These are phyloP conservation scores for Florisuga fusca DNA, from an alignment of 2,797 vertebrate species.

Conservation along the genomic window DNA sequence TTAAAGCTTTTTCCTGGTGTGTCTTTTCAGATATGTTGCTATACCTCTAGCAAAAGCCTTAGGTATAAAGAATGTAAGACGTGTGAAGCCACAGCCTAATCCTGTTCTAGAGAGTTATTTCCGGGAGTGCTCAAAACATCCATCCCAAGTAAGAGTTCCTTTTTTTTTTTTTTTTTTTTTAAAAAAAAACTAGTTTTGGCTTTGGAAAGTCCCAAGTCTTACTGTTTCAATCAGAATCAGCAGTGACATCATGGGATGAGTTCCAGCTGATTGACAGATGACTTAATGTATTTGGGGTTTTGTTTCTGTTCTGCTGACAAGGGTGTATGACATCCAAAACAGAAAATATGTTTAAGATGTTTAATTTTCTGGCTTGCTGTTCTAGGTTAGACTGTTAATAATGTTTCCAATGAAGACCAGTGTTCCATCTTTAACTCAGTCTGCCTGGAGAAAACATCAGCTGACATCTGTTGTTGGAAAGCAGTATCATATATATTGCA, in stretches of 20 bases:
- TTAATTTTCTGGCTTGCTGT: slow-evolving; percentile 32
- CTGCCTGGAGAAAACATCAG: slow-evolving; percentile 28
- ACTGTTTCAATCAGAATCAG: slow-evolving; percentile 41
- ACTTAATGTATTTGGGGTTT: slow-evolving; percentile 56
- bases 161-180: not conserved
- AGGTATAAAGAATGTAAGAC: slow-evolving; percentile 83
- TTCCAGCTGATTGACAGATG: slow-evolving; percentile 58
- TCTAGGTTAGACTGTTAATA: slow-evolving; percentile 16
- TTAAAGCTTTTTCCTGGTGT: not conserved
- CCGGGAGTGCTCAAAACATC: slow-evolving; percentile 79
- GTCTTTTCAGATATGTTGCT: slow-evolving; percentile 86
- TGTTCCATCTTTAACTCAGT: slow-evolving; percentile 45
- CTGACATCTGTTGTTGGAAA: slow-evolving; percentile 46
- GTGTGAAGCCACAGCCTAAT: slow-evolving; percentile 80
- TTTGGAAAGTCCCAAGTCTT: slow-evolving; percentile 31
- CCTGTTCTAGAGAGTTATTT: slow-evolving; percentile 87
- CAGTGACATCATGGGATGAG: slow-evolving; percentile 29
- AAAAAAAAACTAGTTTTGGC: not conserved
- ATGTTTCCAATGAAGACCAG: slow-evolving; percentile 12
- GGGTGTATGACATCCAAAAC: slow-evolving; percentile 3
- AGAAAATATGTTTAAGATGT: slow-evolving; percentile 44
- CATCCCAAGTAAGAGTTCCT: slow-evolving; percentile 85
- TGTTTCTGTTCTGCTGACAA: slow-evolving; percentile 47
- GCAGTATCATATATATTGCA: not conserved
- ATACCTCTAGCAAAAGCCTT: slow-evolving; percentile 84